A percentile compares a stretch with the other conserved stretches of the same genome.
Conservation (phyloP, 1,140 invertebrate species). For the Meloidogyne chitwoodi region DNA sequence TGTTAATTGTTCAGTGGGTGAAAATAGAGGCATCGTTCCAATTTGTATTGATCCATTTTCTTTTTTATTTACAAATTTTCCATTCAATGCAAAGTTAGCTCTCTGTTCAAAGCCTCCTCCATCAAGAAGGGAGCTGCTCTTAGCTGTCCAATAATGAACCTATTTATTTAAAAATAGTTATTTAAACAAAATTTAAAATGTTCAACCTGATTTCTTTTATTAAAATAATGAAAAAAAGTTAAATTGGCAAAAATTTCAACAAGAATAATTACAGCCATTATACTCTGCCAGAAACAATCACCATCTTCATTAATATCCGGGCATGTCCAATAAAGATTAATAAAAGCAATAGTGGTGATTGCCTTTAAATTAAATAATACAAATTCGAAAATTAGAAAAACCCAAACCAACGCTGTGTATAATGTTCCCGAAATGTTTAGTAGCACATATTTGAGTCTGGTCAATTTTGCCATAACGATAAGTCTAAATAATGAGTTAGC, state of each 20-base stretch:
- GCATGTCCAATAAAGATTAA: slow-evolving; percentile 42
- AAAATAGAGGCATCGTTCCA: background rate
- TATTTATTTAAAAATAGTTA: background rate
- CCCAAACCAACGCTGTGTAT: background rate
- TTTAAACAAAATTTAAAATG: background rate
- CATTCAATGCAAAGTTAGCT: slow-evolving; percentile 1
- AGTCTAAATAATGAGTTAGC: too few relatives aligned
- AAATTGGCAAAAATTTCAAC: slow-evolving; percentile 31
- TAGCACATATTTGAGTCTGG: background rate
- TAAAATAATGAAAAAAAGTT: slow-evolving; percentile 42
- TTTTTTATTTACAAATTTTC: background rate
- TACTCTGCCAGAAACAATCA: slow-evolving; percentile 23
- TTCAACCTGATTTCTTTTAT: slow-evolving; percentile 38
- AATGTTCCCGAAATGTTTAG: slow-evolving; percentile 2
- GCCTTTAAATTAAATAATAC: slow-evolving; percentile 10
- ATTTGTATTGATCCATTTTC: background rate
- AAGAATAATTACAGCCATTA: slow-evolving; percentile 33
- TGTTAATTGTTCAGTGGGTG: background rate
- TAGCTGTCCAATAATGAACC: slow-evolving; percentile 41
- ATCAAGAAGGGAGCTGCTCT: slow-evolving; percentile 33
- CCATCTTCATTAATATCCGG: slow-evolving; percentile 30
- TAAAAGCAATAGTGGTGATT: slow-evolving; percentile 17
- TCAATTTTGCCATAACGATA: background rate
- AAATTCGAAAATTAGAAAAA: background rate
- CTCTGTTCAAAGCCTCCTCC: background rate